A percentile compares a stretch with the other conserved stretches of the same genome.
phyloP scores from a whole-genome alignment of 2,888 invertebrate genomes.

The Rosalia funebris region DNA sequence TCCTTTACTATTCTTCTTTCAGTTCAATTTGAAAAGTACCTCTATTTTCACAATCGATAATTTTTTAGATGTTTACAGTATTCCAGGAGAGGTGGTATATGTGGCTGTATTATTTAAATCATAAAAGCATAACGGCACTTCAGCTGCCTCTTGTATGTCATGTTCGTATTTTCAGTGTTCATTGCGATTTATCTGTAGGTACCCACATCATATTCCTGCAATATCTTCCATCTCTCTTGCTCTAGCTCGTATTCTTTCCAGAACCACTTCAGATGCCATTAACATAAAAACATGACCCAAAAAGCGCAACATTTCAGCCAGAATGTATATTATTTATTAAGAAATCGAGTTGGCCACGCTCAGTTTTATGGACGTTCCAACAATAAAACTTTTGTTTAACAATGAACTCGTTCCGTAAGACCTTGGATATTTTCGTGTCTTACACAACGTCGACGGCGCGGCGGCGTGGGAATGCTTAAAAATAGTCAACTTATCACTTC shows the following conservation, averaged over 20 bases:
- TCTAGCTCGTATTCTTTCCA: neutral
- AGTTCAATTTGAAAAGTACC: too few relatives aligned
- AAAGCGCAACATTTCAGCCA: conserved; percentile 20
- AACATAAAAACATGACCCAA: conserved; percentile 12
- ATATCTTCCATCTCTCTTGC: too few relatives aligned
- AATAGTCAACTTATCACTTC: conserved; percentile 8
- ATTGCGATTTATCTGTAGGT: too few relatives aligned
- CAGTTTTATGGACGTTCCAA: conserved; percentile 25
- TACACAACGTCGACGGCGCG: conserved; percentile 8
- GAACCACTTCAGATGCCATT: neutral
- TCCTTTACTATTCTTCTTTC: too few relatives aligned
- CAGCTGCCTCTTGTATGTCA: too few relatives aligned
- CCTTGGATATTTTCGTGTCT: conserved; percentile 24
- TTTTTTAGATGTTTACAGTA: too few relatives aligned
- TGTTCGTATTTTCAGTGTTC: too few relatives aligned
- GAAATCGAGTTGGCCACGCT: conserved; percentile 28
- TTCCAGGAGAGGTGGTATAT: too few relatives aligned
- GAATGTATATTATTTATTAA: conserved; percentile 19
- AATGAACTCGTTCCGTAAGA: conserved; percentile 13
- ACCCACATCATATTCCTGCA: too few relatives aligned
- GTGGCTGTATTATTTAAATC: too few relatives aligned
- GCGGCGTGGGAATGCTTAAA: conserved; percentile 14
- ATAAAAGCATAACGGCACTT: too few relatives aligned
- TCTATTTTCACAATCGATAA: too few relatives aligned
- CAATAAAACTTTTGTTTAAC: conserved; percentile 29